Evolutionary conservation across 2,113 vertebrate genomes (phyloP).

Genomic region (Tamias sibiricus): DNA sequence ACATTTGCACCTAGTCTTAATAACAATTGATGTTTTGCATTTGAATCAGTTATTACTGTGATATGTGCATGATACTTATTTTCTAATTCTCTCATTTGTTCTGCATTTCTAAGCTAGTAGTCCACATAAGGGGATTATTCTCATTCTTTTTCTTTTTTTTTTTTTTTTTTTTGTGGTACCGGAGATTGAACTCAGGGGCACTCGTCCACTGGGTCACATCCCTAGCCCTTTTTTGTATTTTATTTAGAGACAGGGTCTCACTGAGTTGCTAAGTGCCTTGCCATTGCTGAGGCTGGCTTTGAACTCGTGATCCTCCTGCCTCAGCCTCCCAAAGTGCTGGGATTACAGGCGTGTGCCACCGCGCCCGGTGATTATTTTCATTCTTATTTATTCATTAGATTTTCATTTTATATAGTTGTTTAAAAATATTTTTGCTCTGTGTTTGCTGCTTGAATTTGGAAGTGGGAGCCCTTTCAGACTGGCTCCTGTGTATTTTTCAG

Average conservation of each 20-base stretch:
- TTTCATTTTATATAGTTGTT: conserved; percentile 25
- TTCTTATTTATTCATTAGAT: not conserved
- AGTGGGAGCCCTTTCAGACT: not conserved
- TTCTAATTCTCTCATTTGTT: conserved; percentile 21
- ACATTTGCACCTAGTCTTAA: conserved; percentile 17
- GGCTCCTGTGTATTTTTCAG: conserved; percentile 1
- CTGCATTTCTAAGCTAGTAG: not conserved
- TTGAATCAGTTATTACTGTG: conserved; percentile 1
- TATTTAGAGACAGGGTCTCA: too few species aligned
- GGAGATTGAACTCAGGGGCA: too few species aligned
- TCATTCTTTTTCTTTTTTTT: too few species aligned
- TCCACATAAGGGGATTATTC: not conserved
- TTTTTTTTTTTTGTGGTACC: too few species aligned
- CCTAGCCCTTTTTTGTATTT: too few species aligned
- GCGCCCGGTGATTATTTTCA: conserved; percentile 15
- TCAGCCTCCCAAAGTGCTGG: too few species aligned
- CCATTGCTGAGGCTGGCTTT: too few species aligned
- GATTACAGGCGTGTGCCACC: too few species aligned
- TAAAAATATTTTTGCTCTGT: not conserved
- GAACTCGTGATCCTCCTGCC: too few species aligned
- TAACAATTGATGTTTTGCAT: conserved; percentile 4
- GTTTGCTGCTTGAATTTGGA: conserved; percentile 42
- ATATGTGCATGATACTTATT: not conserved
- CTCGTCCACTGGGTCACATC: too few species aligned
- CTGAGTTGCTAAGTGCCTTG: too few species aligned